These are phyloP conservation scores for Uromys caudimaculatus DNA, from an alignment of 2,797 vertebrate genomes.

Conservation along the genomic window DNA sequence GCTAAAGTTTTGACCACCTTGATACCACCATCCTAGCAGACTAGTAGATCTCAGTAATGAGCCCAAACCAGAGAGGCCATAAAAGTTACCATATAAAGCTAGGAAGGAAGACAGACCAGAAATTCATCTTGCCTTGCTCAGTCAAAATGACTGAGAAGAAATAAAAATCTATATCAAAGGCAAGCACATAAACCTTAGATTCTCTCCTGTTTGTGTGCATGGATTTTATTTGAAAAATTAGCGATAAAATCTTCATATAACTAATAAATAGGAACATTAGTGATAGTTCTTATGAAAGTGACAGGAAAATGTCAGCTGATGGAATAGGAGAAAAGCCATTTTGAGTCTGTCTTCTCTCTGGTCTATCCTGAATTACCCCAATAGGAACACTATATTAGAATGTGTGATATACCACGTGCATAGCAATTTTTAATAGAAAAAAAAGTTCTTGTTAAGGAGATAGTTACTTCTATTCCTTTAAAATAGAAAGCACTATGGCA, in stretches of 20 bases:
- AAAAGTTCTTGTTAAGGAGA: constrained; percentile 13
- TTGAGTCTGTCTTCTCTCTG: neutral
- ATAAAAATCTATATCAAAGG: neutral
- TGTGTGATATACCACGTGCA: neutral
- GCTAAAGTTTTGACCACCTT: neutral
- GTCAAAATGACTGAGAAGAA: neutral
- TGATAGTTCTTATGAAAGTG: neutral
- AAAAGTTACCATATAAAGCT: neutral
- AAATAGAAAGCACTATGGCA: constrained; percentile 60
- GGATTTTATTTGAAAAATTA: constrained; percentile 41
- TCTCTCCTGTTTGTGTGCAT: neutral
- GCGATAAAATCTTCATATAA: neutral
- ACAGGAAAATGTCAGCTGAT: neutral
- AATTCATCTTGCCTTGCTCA: neutral
- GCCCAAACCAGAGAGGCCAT: neutral
- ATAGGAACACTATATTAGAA: neutral
- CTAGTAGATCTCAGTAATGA: neutral
- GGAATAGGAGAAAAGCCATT: constrained; percentile 2
- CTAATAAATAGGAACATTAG: constrained; percentile 13
- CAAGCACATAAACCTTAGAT: neutral
- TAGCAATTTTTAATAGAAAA: constrained; percentile 50
- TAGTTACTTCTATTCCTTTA: constrained; percentile 57
- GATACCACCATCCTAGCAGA: neutral
- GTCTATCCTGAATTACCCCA: neutral
- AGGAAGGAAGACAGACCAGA: neutral